Base-by-base conservation (phyloP, 2,113 vertebrate genomes). In the Laticauda colubrina region DNA sequence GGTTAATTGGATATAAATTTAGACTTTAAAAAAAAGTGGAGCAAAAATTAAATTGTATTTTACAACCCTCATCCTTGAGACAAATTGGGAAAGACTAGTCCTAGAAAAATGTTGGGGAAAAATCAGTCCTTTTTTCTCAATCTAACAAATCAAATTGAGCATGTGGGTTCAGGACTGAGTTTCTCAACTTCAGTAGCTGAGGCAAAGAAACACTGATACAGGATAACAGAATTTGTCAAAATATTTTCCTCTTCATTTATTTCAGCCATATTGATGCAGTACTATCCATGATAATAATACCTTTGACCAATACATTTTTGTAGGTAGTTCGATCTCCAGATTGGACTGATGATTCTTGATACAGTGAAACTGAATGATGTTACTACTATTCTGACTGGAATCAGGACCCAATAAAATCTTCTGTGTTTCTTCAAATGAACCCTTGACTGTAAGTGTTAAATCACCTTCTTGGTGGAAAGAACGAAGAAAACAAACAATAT, bases 341-440 rank as follows among this genome's bases (percentile, higher is more conserved):
- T 97, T 96, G 48, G 98, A 96, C 91, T 98, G 97, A 64, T 98
- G 92, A 86, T 97, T 97, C 92, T 96, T 97, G 93, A 98, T 92
- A 2, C 98, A 97, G 94, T 98, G 98, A 95, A 98, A 99, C 34
- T 85, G 2, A 0, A 97, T 64, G 3, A 92, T 95, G 48, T 93
- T 43, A 12, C 55, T 69, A 86, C 56, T 45, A 53, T 92, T 91
- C n/a, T 92, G 45, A 92, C 91, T 54, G 29, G 94, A 48, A 1
- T 96, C 94, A 20, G 69, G 64, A 8, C 24, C 54, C 57, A 96
- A 89, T 0, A 14, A 91, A 95, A 98, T 51, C 26, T 91, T 94
- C 64, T 97, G 97, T 7, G 94, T 96, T 45, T 97, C 97, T 94
- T 98, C 96, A 61, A 97, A 98, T 9, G 98, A 98, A 7, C 98